Base-by-base conservation (phyloP, 1,140 invertebrate genomes). In the Phymorhynchus buccinoides region DNA sequence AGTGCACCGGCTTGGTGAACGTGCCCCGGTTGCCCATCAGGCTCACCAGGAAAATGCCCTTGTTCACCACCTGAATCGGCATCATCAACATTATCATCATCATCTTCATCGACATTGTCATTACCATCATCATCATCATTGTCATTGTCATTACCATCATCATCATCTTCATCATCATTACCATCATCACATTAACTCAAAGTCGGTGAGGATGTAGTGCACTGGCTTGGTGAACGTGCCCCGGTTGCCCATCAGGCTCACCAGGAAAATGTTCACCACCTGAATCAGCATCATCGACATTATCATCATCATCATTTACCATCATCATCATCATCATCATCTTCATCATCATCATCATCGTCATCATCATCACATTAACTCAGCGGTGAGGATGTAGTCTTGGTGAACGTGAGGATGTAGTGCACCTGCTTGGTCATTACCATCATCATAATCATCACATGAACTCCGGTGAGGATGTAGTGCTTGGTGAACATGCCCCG, bases 11-110 rank as follows among this genome's bases (percentile, higher is more conserved):
- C 94, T 98, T 98, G 42, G 97, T 97, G 90, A 99, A 95, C 32
- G 98, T 99, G 84, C 99, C 99, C 93, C 98, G 96, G 95, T 99
- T 99, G 39, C 98, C 98, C 96, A 99, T 98, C 90, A 99, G 97
- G 94, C 98, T 99, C 88, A 99, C 96, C 88, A 99, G 95, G 95
- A 99, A 99, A 80, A 99, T 95, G 84, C 96, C 95, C 94, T 99
- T 99, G 84, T 99, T 95, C 84, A 97, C 93, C 81, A 99, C 96
- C 97, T 98, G 94, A 9, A 62, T 4, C n/a, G n/a, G n/a, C n/a
- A n/a, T n/a, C n/a, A n/a, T n/a, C n/a, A n/a, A n/a, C n/a, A n/a
- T n/a, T n/a, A n/a, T n/a, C n/a, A n/a, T n/a, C n/a, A n/a, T n/a
- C n/a, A n/a, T n/a, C n/a, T n/a, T n/a, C n/a, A n/a, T n/a, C n/a